Percentiles rank a stretch among this genome's conserved stretches.
Conservation (phyloP, 2,888 invertebrate species). For the Nymphalis urticae region DNA sequence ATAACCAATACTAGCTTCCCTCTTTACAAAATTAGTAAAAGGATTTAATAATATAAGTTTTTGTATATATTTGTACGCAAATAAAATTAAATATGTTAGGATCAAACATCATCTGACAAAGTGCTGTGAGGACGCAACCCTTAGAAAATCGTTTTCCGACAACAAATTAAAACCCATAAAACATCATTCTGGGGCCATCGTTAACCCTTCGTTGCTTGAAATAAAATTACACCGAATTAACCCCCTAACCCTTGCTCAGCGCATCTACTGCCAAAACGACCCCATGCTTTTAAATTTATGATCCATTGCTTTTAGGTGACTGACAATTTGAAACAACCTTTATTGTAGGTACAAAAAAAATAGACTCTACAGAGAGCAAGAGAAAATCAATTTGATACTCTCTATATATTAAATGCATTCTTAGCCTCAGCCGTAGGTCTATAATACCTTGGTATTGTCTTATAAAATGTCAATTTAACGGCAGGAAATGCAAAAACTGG, state of each 20-base stretch:
- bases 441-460: too few relatives aligned
- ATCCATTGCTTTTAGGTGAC: conserved; percentile 49
- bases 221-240: conserved; percentile 71
- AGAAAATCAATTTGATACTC: too few relatives aligned
- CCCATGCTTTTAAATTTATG: conserved; percentile 57
- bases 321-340: conserved; percentile 25
- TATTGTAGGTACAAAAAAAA: neutral
- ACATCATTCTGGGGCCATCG: conserved; percentile 65
- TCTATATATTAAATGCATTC: too few relatives aligned
- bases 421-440: too few relatives aligned
- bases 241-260: conserved; percentile 49
- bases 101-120: conserved; percentile 12
- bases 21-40: too few relatives aligned
- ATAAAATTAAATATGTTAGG: conserved; percentile 3
- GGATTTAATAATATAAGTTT: too few relatives aligned
- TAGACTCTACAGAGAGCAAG: neutral
- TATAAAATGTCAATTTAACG: too few relatives aligned
- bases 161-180: conserved; percentile 78
- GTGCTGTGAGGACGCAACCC: conserved; percentile 33
- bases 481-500: neutral
- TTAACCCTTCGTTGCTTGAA: conserved; percentile 64
- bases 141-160: conserved; percentile 50
- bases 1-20: too few relatives aligned
- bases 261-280: conserved; percentile 40
- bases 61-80: neutral